phyloP scores from a whole-genome alignment of 1,140 invertebrate species.

The Andrena cerasifolii region DNA sequence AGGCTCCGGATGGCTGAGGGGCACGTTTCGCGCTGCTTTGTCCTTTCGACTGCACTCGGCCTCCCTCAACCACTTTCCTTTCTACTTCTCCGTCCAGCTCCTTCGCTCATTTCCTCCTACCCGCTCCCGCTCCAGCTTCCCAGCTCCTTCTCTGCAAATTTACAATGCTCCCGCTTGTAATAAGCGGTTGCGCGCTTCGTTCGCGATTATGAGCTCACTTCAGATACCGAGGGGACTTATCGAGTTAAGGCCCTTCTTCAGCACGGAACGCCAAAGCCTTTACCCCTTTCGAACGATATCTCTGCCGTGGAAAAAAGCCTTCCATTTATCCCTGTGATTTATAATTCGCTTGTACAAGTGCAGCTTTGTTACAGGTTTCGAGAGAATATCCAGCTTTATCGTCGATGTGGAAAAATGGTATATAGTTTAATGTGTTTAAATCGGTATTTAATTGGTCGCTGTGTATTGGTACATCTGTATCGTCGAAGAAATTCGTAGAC shows the following conservation, averaged over 20 bases:
- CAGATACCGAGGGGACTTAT: conserved; percentile 67
- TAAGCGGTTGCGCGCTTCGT: conserved; percentile 69
- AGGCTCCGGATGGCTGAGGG: conserved; percentile 54
- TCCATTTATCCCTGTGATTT: conserved; percentile 30
- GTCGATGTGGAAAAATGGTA: too few species aligned
- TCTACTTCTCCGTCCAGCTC: conserved; percentile 31
- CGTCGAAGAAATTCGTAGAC: too few species aligned
- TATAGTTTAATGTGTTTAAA: too few species aligned
- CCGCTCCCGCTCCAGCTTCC: conserved; percentile 26
- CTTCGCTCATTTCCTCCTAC: conserved; percentile 26
- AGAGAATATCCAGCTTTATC: too few species aligned
- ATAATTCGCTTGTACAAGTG: neutral
- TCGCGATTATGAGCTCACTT: conserved; percentile 71
- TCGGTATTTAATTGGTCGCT: too few species aligned
- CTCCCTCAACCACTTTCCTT: conserved; percentile 48
- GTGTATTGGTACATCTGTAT: too few species aligned
- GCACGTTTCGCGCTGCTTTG: conserved; percentile 69
- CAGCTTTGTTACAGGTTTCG: too few species aligned
- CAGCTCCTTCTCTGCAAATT: conserved; percentile 61
- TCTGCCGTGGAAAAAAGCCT: neutral
- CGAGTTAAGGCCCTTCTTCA: conserved; percentile 59
- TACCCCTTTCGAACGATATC: neutral
- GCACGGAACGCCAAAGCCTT: conserved; percentile 29
- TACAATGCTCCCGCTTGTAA: conserved; percentile 72
- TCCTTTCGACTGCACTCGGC: conserved; percentile 61